Evolutionary conservation across 2,113 vertebrate species (phyloP).

Genomic region (Serinus canaria): DNA sequence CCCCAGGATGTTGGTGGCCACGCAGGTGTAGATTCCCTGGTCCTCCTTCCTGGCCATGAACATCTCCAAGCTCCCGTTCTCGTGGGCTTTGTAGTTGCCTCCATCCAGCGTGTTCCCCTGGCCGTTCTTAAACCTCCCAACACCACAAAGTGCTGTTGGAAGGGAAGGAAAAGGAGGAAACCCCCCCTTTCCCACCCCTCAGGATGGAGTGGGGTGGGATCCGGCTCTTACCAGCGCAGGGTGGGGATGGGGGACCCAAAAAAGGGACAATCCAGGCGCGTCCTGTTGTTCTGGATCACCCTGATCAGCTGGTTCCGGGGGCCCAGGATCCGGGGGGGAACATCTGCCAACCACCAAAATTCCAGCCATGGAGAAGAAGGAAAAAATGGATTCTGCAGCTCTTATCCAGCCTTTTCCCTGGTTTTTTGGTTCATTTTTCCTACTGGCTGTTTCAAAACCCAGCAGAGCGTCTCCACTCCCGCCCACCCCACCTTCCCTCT

Average conservation of each 20-base stretch:
- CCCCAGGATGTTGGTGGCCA: slow-evolving; percentile 91
- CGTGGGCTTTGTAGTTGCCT: slow-evolving; percentile 86
- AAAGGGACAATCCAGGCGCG: slow-evolving; percentile 89
- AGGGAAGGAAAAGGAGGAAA: slow-evolving; percentile 1
- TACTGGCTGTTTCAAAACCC: not conserved
- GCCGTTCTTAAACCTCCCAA: slow-evolving; percentile 97
- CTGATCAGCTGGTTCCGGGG: slow-evolving; percentile 89
- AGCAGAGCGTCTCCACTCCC: not conserved
- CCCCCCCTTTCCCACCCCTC: not conserved
- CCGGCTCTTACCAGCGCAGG: slow-evolving; percentile 86
- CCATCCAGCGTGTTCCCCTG: slow-evolving; percentile 93
- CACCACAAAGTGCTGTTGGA: slow-evolving; percentile 52
- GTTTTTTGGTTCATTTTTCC: not conserved
- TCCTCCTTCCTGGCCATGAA: slow-evolving; percentile 84
- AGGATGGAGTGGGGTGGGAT: not conserved
- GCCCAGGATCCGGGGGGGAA: slow-evolving; percentile 84
- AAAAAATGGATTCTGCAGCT: not conserved
- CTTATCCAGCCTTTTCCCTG: not conserved
- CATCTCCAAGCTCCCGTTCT: slow-evolving; percentile 92
- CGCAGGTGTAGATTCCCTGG: slow-evolving; percentile 94
- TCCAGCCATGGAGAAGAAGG: not conserved
- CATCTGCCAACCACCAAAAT: slow-evolving; percentile 71
- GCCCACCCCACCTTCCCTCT: not conserved
- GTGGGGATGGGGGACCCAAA: slow-evolving; percentile 93
- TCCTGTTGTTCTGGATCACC: slow-evolving; percentile 89